A percentile compares a stretch with the other conserved stretches of the same genome.
These are phyloP conservation scores for Hypotaenidia okinawae DNA, from an alignment of 2,797 vertebrate genomes.

Conservation along the genomic window DNA sequence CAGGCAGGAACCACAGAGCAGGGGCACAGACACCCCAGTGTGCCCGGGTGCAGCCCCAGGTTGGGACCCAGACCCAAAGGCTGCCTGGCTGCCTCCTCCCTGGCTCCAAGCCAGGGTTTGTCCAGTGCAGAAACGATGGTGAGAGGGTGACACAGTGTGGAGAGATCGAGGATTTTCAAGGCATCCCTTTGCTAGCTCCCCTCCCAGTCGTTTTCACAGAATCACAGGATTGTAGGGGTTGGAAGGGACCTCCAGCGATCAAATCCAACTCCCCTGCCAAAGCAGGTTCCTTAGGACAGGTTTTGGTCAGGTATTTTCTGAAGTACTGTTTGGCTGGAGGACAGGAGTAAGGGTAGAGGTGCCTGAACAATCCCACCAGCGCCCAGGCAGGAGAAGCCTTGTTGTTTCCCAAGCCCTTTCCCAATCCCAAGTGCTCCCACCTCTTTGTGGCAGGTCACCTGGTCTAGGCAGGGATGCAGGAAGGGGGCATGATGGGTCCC, in stretches of 20 bases:
- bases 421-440: not conserved
- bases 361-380: not conserved
- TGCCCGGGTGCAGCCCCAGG: not conserved
- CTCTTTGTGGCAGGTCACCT: fast-evolving
- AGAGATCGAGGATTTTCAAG: constrained; percentile 36
- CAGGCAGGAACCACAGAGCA: not conserved
- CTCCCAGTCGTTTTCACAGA: no score
- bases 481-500: fast-evolving
- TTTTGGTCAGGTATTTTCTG: not conserved
- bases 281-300: no score
- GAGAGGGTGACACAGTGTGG: constrained; percentile 68
- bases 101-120: not conserved
- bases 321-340: not conserved
- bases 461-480: not conserved
- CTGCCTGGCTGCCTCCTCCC: fast-evolving
- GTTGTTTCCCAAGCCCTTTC: not conserved
- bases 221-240: no score
- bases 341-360: not conserved
- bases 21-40: fast-evolving
- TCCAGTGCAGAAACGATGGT: not conserved
- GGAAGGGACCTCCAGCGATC: no score
- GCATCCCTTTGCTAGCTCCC: not conserved
- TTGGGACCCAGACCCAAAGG: not conserved
- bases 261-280: no score
- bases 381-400: not conserved